Percentiles rank a stretch among this genome's conserved stretches.
Conservation (phyloP, 2,113 vertebrate species). For the Ascaphus truei region DNA sequence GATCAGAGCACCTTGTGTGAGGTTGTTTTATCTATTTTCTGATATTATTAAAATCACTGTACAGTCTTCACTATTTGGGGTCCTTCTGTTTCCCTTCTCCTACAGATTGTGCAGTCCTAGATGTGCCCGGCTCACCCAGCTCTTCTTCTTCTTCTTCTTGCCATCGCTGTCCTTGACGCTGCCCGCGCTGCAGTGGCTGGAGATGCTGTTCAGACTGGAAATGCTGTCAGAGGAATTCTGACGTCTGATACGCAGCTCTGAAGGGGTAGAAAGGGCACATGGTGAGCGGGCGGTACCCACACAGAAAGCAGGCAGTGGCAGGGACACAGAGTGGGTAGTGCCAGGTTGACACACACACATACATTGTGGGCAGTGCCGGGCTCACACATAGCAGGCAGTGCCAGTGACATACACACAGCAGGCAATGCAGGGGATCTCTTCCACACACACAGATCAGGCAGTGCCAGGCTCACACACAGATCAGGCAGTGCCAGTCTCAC, state of each 20-base stretch:
- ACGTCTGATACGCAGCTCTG: constrained; percentile 83
- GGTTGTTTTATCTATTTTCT: too few relatives aligned
- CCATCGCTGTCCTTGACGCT: constrained; percentile 87
- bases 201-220: constrained; percentile 92
- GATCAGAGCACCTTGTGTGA: too few relatives aligned
- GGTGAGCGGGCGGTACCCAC: background rate
- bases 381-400: background rate
- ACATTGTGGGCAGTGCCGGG: background rate
- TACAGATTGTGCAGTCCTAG: too few relatives aligned
- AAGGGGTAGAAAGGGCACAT: background rate
- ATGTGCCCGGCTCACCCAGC: constrained; percentile 72
- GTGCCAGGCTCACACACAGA: background rate
- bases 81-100: too few relatives aligned
- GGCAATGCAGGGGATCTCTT: too few relatives aligned
- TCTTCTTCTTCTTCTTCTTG: constrained; percentile 97
- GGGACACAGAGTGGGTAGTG: background rate
- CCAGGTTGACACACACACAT: background rate
- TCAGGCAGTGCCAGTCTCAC: background rate
- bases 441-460: background rate
- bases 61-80: too few relatives aligned
- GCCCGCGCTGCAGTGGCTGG: constrained; percentile 87
- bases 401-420: too few relatives aligned
- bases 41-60: too few relatives aligned
- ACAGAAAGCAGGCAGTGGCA: background rate
- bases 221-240: constrained; percentile 97